phyloP scores from a whole-genome alignment of 1,140 invertebrate genomes.

The Aethina tumida region DNA sequence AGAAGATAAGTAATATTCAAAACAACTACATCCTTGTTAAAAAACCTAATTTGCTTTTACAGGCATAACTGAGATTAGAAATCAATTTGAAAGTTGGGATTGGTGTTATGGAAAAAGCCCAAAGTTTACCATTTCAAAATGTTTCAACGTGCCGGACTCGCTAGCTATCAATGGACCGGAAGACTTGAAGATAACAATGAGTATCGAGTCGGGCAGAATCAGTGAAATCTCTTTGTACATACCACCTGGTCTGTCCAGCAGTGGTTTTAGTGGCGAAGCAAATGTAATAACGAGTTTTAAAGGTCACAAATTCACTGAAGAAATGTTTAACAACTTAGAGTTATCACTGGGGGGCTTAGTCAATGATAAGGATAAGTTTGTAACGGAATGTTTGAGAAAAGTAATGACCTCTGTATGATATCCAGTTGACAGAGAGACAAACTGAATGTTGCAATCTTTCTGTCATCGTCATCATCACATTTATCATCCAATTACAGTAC shows the following conservation, averaged over 20 bases:
- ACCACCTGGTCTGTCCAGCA: conserved; percentile 25
- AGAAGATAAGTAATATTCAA: neutral
- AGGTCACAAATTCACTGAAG: conserved; percentile 29
- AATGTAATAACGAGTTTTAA: conserved; percentile 28
- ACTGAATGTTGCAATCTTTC: conserved; percentile 1
- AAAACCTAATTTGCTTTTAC: too few species aligned
- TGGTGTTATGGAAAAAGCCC: conserved; percentile 87
- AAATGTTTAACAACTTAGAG: conserved; percentile 27
- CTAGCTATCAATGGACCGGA: conserved; percentile 14
- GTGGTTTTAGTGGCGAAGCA: conserved; percentile 28
- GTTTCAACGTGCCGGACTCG: conserved; percentile 24
- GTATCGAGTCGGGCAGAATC: conserved; percentile 28
- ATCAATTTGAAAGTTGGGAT: conserved; percentile 68
- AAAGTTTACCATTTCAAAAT: conserved; percentile 55
- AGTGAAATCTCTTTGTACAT: conserved; percentile 27
- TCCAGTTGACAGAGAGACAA: conserved; percentile 1
- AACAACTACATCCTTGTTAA: too few species aligned
- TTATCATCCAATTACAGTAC: conserved; percentile 8
- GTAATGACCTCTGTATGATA: conserved; percentile 28
- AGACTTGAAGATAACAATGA: conserved; percentile 29
- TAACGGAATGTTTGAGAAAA: conserved; percentile 28
- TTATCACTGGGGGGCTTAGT: conserved; percentile 19
- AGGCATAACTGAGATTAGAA: conserved; percentile 56
- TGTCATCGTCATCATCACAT: neutral
- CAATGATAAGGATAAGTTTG: conserved; percentile 30